Evolutionary conservation across 2,797 vertebrate species (phyloP).

Genomic region (Remorina albescens): DNA sequence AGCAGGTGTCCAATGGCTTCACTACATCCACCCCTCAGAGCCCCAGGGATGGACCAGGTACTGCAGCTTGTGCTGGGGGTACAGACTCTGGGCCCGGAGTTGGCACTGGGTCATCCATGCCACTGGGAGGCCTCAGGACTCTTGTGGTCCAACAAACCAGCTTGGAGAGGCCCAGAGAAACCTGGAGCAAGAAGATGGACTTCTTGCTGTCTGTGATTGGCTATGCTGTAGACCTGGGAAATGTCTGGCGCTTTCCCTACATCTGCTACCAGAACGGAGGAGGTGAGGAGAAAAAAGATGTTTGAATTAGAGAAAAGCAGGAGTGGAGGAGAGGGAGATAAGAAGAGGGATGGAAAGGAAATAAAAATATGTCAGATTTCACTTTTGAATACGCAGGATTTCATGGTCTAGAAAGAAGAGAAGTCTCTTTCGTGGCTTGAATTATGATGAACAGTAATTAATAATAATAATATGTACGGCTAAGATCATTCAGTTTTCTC

Average conservation of each 20-base stretch:
- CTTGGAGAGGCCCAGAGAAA: conserved; percentile 89
- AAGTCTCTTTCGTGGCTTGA: not conserved
- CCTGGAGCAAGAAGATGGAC: conserved; percentile 99
- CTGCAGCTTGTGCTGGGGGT: conserved; percentile 55
- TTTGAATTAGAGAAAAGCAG: not conserved
- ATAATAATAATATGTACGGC: not conserved
- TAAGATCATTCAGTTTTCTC: not conserved
- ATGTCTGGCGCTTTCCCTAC: conserved; percentile 98
- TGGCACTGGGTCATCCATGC: conserved; percentile 48
- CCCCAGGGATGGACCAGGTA: conserved; percentile 79
- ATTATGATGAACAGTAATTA: conserved; percentile 1
- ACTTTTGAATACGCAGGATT: conserved; percentile 15
- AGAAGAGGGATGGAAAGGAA: not conserved
- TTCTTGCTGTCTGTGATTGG: conserved; percentile 98
- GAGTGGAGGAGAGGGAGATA: conserved; percentile 5
- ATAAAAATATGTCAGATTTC: not conserved
- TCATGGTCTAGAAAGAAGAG: conserved; percentile 7
- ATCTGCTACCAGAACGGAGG: conserved; percentile 99
- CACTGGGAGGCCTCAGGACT: conserved; percentile 82
- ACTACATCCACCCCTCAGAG: conserved; percentile 88
- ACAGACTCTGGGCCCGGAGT: conserved; percentile 47
- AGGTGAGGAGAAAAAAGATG: conserved; percentile 87
- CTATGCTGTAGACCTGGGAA: conserved; percentile 97
- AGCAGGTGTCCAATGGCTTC: conserved; percentile 92
- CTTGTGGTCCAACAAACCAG: conserved; percentile 90